Base-by-base conservation (phyloP, 2,888 invertebrate genomes). In the Physocephala rufipes region DNA sequence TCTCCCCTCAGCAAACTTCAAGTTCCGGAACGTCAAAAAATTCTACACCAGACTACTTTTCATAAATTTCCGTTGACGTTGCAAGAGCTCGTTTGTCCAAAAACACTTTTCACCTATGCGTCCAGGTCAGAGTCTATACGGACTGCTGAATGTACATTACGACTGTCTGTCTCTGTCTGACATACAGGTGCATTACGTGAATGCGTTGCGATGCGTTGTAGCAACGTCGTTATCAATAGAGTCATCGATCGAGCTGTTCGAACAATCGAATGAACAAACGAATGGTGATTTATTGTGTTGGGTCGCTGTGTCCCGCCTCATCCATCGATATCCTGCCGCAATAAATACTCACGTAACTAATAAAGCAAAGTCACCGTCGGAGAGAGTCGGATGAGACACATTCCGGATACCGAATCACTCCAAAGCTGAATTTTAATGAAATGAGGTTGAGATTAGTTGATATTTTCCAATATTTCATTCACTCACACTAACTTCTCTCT, bases 201-300 rank as follows among this genome's bases (percentile, higher is more conserved):
- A 62, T 36, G 62, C 45, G 62, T 62, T 62, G 62, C 43, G 13
- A 62, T 36, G 62, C 45, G 62, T 62, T 62, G 62, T 62, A 36
- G 43, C 21, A 43, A 19, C 62, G 43, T 62, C 62, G 43, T 36
- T 30, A 62, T 16, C 36, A 21, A 36, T 62, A 30, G 59, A n/a
- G n/a, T n/a, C n/a, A n/a, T 30, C 16, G n/a, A 5, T 12, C 12
- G 16, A 26, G 59, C 26, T 61, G 59, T 30, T 15, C n/a, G 24
- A 26, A 59, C 36, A 36, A 36, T 36, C 36, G 36, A 36, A 36
- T 55, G 21, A 24, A 26, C 28, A 9, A 36, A 36, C 36, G 36
- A 36, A 15, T 26, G 21, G 16, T 2, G 9, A 26, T 19, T 55
- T 55, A 13, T 21, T 55, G 19, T 55, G 55, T 55, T 55, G 16